Conservation (phyloP, 1,140 invertebrate species). For the Dreissena rostriformis region DNA sequence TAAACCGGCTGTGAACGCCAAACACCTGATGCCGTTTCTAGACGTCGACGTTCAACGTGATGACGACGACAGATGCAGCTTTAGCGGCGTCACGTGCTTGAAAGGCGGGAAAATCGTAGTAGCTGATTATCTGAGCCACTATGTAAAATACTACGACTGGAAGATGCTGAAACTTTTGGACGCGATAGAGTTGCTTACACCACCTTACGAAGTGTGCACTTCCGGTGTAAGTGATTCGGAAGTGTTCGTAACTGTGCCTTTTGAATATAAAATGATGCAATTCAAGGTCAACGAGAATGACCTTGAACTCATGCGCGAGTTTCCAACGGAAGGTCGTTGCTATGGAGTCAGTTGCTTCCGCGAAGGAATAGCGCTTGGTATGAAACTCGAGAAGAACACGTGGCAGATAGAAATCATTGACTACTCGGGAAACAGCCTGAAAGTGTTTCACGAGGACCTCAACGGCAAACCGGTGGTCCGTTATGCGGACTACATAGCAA, state of each 20-base stretch:
- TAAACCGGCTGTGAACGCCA: neutral
- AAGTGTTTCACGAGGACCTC: slow-evolving; percentile 41
- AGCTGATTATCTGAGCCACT: slow-evolving; percentile 33
- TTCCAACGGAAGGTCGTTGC: slow-evolving; percentile 45
- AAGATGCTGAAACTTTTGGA: slow-evolving; percentile 43
- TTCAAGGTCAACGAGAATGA: slow-evolving; percentile 9
- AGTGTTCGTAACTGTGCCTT: slow-evolving; percentile 34
- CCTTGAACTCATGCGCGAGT: slow-evolving; percentile 11
- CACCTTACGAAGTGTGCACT: slow-evolving; percentile 42
- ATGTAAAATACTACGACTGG: slow-evolving; percentile 50
- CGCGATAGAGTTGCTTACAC: slow-evolving; percentile 1
- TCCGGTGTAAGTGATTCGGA: slow-evolving; percentile 12
- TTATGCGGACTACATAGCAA: slow-evolving; percentile 41
- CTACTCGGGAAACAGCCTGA: slow-evolving; percentile 17
- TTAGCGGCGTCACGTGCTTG: slow-evolving; percentile 47
- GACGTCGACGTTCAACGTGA: slow-evolving; percentile 46
- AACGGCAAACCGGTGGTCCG: slow-evolving; percentile 30
- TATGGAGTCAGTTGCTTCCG: slow-evolving; percentile 34
- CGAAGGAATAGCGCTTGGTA: slow-evolving; percentile 30
- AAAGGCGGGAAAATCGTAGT: slow-evolving; percentile 43
- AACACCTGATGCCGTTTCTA: slow-evolving; percentile 39
- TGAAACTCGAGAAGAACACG: slow-evolving; percentile 29
- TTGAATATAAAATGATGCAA: slow-evolving; percentile 33
- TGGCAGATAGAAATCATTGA: slow-evolving; percentile 49
- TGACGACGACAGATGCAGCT: slow-evolving; percentile 40